Evolutionary conservation across 1,140 invertebrate genomes (phyloP).

Genomic region (Aphaenogaster rudis): DNA sequence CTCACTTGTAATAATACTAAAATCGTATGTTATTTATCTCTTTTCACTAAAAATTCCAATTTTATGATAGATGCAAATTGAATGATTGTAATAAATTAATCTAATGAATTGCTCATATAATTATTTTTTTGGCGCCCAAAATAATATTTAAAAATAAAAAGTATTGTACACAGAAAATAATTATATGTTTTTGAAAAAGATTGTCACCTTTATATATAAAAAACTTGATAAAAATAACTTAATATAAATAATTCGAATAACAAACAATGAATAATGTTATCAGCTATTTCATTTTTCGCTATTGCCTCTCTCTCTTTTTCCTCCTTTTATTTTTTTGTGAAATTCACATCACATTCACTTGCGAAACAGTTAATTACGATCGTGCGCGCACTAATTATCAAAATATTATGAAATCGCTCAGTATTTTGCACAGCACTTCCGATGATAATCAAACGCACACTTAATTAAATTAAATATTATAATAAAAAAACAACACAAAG

Average conservation of each 20-base stretch:
- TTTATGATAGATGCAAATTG: neutral
- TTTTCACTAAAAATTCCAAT: neutral
- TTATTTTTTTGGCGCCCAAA: neutral
- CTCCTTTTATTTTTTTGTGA: too few relatives aligned
- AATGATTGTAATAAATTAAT: too few relatives aligned
- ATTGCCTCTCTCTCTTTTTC: neutral
- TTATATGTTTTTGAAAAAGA: neutral
- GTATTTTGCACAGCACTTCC: too few relatives aligned
- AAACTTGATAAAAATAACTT: neutral
- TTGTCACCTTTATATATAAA: neutral
- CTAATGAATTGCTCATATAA: neutral
- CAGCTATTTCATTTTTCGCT: neutral
- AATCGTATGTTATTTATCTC: neutral
- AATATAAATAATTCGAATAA: neutral
- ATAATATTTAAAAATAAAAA: slow-evolving; percentile 1
- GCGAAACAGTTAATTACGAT: too few relatives aligned
- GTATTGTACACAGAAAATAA: neutral
- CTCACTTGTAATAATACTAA: neutral
- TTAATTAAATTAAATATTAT: neutral
- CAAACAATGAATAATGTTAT: neutral
- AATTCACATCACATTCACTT: too few relatives aligned
- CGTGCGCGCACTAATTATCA: too few relatives aligned
- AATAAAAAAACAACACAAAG: neutral
- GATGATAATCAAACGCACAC: neutral
- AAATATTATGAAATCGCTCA: too few relatives aligned